Base-by-base conservation (phyloP, 2,888 invertebrate genomes). In the Eledona agricola region DNA sequence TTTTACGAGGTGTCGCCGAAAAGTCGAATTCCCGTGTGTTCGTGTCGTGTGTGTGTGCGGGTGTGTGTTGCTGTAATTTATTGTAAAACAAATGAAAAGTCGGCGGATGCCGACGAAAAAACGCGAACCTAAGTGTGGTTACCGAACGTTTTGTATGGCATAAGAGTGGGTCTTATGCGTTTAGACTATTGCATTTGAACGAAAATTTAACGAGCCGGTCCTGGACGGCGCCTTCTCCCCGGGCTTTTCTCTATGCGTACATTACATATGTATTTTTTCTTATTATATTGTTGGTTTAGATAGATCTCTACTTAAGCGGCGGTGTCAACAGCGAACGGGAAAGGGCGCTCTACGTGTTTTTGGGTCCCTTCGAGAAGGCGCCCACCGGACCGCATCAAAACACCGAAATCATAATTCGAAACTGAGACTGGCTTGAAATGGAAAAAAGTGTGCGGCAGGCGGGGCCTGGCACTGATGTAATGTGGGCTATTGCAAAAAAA, bases 401-500 rank as follows among this genome's bases (percentile, higher is more conserved):
- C 62, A 56, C 54, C 59, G 55, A 72, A 70, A 54, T 53, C 49
- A 72, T 64, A 43, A 54, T 55, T 58, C 19, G 58, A 74, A n/a
- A 67, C 61, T 40, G 55, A 72, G 66, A 59, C 64, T 66, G 72
- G 72, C 70, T 65, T 68, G 64, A 73, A 72, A 49, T 53, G 31
- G 42, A 38, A 67, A 67, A 66, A 68, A 65, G 65, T 51, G 67
- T 64, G 64, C 64, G 60, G 51, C 56, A 49, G 53, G 4, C 38
- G 25, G n/a, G n/a, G n/a, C n/a, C 50, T 51, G 62, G 64, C 62
- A 64, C 67, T 62, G 53, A 35, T 70, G 67, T 69, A 60, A 23
- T 68, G 65, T 76, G 75, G 74, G 75, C 77, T 77, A 77, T 77
- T 77, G 77, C 75, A 77, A 77, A 74, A 63, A 66, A 74, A 76